phyloP scores from a whole-genome alignment of 2,888 invertebrate species.

The Chrysomela aeneicollis region DNA sequence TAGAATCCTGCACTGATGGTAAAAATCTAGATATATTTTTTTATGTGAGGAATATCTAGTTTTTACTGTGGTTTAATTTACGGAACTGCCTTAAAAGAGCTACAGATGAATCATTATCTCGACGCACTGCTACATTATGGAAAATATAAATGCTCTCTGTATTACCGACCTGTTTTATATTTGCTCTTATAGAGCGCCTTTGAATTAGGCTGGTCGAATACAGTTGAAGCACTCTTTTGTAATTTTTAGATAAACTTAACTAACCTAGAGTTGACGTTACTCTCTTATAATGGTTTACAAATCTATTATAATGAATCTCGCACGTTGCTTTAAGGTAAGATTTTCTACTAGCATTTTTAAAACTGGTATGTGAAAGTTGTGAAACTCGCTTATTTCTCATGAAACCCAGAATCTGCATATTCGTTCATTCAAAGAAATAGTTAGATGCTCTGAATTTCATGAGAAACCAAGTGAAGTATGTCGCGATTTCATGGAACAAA shows the following conservation, averaged over 20 bases:
- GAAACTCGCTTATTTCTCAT: conserved; percentile 26
- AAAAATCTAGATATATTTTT: not conserved
- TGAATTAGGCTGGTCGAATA: conserved; percentile 30
- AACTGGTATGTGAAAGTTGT: conserved; percentile 29
- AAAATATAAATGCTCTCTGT: conserved; percentile 6
- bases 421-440: too few species aligned
- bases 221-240: conserved; percentile 21
- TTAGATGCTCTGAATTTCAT: conserved; percentile 9
- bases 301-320: conserved; percentile 44
- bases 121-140: conserved; percentile 13
- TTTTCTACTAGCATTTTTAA: conserved; percentile 43
- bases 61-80: conserved; percentile 7
- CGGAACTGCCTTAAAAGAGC: conserved; percentile 19
- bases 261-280: too few species aligned
- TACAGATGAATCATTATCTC: conserved; percentile 11
- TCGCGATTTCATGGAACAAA: conserved; percentile 19
- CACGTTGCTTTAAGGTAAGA: conserved; percentile 46
- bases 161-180: conserved; percentile 14
- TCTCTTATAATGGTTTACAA: conserved; percentile 46
- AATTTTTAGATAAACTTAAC: not conserved
- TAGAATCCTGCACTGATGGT: too few species aligned
- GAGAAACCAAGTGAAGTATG: conserved; percentile 21
- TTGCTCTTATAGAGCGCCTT: conserved; percentile 31
- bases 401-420: conserved; percentile 9
- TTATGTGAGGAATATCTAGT: not conserved